Evolutionary conservation across 2,888 invertebrate genomes (phyloP), one percentile per base, ranked within the genome.

Genomic region (Acrobasis repandana): DNA sequence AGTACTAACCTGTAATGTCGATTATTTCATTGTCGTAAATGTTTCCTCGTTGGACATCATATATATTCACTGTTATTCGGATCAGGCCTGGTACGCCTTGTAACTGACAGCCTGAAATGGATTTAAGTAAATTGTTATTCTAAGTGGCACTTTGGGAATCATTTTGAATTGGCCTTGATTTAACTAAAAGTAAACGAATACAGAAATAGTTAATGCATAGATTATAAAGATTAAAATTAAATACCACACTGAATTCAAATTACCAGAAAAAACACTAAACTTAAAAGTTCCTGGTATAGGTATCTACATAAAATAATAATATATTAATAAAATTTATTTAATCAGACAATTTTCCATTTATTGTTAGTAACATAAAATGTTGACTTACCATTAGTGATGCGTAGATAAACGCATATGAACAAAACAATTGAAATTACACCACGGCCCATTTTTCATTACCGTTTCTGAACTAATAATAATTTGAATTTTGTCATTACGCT

Each of bases 81-180:
- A 79, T 46, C n/a, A 67, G 64, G 77, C 77, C 80, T 28, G 65
- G 64, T 0, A 86, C 67, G 16, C 77, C 80, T 14, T 82, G 78
- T 60, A 92, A 82, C 66, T 70, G 65, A 65, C 91, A 92, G 58
- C 80, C 90, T 90, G 76, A 20, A 65, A 63, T n/a, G 6, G 5
- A 48, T 38, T 28, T 2, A 33, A 46, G 43, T n/a, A n/a, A 5
- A 43, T 43, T 3, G n/a, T 43, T 43, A 43, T 9, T n/a, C 2
- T 20, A 20, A 3, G 20, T 3, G 4, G 4, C 4, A 28, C 28
- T 28, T 6, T 28, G 6, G 28, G 28, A 5, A 1, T 28, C 2
- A 28, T 28, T 28, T 28, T 28, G 0, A 2, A 5, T 5, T 28
- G 28, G 28, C 28, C 2, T 6, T 28, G 4, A 5, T 6, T 4